These are phyloP conservation scores for Drosophila persimilis DNA, from an alignment of 1,140 invertebrate species.

Conservation along the genomic window DNA sequence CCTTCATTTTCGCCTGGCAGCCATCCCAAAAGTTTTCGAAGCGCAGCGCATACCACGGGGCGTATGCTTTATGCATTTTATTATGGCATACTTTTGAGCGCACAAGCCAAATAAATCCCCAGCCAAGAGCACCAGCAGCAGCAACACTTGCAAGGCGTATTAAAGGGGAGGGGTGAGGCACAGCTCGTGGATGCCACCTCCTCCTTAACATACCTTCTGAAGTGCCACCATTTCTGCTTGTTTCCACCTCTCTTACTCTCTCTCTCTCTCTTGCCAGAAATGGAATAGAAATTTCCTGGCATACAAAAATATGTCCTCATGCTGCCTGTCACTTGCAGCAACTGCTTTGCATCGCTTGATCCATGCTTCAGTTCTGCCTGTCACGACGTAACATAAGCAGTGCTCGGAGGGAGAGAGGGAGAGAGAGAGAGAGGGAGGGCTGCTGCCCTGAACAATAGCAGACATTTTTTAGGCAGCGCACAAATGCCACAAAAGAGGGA, in stretches of 20 bases:
- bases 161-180: constrained; percentile 13
- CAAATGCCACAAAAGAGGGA: no score
- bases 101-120: constrained; percentile 63
- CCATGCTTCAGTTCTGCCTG: no score
- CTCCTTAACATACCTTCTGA: not conserved
- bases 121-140: not conserved
- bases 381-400: no score
- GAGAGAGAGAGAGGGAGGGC: no score
- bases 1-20: constrained; percentile 2
- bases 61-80: constrained; percentile 75
- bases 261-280: not conserved
- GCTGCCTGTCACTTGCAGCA: no score
- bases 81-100: constrained; percentile 71
- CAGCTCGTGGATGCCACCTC: not conserved
- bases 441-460: no score
- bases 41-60: constrained; percentile 39
- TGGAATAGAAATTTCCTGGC: no score
- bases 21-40: constrained; percentile 33
- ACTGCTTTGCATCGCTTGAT: no score
- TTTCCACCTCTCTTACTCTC: not conserved
- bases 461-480: no score
- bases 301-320: no score
- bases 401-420: no score
- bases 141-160: constrained; percentile 4
- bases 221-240: not conserved